These are phyloP conservation scores for Rousettus leschenaultii DNA, from an alignment of 2,113 vertebrate genomes.

Conservation along the genomic window DNA sequence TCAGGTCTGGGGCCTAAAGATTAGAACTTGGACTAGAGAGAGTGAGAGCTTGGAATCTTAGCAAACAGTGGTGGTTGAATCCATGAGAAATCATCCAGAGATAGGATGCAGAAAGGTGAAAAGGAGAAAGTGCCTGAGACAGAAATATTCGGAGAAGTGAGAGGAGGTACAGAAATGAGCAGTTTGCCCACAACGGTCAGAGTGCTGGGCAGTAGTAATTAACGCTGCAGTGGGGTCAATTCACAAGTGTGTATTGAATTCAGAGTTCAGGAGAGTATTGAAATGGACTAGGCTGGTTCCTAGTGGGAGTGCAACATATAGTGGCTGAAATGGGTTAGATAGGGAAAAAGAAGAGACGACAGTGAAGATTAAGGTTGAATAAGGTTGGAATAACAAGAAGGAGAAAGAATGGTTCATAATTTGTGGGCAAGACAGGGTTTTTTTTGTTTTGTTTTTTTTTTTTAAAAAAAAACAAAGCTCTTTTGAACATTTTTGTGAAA, in stretches of 20 bases:
- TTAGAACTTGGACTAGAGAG: neutral
- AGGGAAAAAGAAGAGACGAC: neutral
- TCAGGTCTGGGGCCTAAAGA: neutral
- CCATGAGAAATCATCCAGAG: neutral
- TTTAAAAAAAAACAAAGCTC: neutral
- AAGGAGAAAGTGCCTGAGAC: neutral
- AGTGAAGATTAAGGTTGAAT: neutral
- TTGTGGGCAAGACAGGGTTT: neutral
- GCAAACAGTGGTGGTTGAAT: neutral
- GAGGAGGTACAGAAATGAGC: neutral
- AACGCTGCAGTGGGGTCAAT: accelerated
- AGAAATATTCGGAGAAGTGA: neutral
- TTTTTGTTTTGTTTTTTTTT: neutral
- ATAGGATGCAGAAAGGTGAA: neutral
- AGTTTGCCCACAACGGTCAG: neutral
- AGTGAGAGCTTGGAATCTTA: neutral
- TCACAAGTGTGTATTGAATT: neutral
- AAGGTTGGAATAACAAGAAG: neutral
- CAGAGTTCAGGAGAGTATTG: neutral
- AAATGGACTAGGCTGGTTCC: neutral
- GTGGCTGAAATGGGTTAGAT: neutral
- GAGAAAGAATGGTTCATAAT: neutral
- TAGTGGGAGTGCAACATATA: neutral
- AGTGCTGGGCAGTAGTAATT: neutral
- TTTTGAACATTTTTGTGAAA: neutral